These are phyloP conservation scores for Rhyacophila brunnea DNA, from an alignment of 1,140 invertebrate genomes.

Conservation along the genomic window DNA sequence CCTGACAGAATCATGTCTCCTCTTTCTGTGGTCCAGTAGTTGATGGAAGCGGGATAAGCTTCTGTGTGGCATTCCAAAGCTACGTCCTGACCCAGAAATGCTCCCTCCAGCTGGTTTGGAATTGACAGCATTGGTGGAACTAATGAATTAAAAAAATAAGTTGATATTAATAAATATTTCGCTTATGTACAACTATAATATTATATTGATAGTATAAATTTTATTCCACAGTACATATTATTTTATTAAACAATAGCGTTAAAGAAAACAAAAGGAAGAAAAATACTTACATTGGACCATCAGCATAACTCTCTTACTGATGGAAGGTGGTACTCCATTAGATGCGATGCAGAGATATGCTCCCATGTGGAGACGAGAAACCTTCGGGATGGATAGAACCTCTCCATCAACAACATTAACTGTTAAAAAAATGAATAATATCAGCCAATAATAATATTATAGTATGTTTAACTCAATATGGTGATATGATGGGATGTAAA, in stretches of 20 bases:
- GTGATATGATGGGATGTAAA: no score
- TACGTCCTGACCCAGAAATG: slow-evolving; percentile 57
- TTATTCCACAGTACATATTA: background rate
- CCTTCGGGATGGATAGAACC: slow-evolving; percentile 75
- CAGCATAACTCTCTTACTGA: slow-evolving; percentile 73
- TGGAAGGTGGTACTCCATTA: slow-evolving; percentile 77
- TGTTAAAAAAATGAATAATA: slow-evolving; percentile 39
- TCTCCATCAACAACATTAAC: slow-evolving; percentile 82
- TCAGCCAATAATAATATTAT: no score
- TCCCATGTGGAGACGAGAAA: slow-evolving; percentile 85
- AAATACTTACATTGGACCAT: slow-evolving; percentile 72
- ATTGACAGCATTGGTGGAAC: slow-evolving; percentile 60
- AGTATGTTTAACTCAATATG: no score
- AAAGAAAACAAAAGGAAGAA: background rate
- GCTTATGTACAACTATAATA: background rate
- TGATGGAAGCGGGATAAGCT: slow-evolving; percentile 57
- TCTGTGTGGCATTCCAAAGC: slow-evolving; percentile 58
- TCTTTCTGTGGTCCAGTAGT: slow-evolving; percentile 68
- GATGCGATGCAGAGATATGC: slow-evolving; percentile 75
- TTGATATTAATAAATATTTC: background rate
- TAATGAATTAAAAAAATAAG: slow-evolving; percentile 32
- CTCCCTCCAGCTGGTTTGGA: slow-evolving; percentile 58
- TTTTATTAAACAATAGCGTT: background rate
- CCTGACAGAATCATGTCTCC: slow-evolving; percentile 89
- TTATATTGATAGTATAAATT: background rate